Evolutionary conservation across 2,113 vertebrate species (phyloP).

Genomic region (Macquaria australasica): DNA sequence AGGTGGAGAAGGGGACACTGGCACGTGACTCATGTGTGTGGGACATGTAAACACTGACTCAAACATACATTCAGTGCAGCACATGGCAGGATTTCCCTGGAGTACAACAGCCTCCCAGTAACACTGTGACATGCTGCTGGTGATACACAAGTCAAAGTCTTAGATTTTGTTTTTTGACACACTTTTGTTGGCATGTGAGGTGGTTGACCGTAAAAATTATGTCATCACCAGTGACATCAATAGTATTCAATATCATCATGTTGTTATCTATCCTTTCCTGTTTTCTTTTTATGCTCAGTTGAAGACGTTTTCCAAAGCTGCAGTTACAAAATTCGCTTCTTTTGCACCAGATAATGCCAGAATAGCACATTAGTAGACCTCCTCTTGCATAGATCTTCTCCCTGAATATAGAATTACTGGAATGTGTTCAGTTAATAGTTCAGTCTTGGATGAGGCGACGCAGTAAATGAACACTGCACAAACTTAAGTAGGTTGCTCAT

Average conservation of each 20-base stretch:
- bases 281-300: background rate
- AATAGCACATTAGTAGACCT: conserved; percentile 7
- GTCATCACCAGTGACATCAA: background rate
- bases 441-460: conserved; percentile 13
- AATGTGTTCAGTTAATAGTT: conserved; percentile 25
- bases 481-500: conserved; percentile 33
- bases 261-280: background rate
- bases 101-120: background rate
- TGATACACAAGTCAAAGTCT: background rate
- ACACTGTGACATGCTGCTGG: background rate
- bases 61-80: background rate
- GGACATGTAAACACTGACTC: conserved; percentile 9
- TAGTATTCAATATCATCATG: background rate
- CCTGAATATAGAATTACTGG: conserved; percentile 9
- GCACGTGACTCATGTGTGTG: background rate
- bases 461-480: conserved; percentile 32
- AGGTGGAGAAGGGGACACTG: background rate
- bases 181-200: background rate
- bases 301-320: background rate
- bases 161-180: background rate
- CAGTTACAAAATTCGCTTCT: background rate
- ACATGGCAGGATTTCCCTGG: background rate
- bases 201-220: background rate
- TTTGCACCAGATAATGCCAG: background rate
- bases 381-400: background rate